Evolutionary conservation across 2,888 invertebrate species (phyloP), one percentile per base, ranked within the genome.

Genomic region (Cotesia congregata): DNA sequence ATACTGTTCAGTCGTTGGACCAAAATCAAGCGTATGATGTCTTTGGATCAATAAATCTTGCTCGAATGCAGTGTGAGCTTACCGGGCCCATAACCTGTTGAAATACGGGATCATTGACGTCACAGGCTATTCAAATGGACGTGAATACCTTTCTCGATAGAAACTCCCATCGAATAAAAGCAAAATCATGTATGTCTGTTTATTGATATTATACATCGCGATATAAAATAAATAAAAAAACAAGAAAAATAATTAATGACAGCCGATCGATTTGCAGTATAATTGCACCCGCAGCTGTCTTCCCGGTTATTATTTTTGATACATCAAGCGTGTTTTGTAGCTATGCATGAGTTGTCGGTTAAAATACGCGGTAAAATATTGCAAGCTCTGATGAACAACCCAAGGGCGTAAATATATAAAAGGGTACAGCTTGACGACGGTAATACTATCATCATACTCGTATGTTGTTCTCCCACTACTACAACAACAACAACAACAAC

Each of bases 181-280:
- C 30, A 30, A 30, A 30, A 30, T 30, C 30, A 30, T 30, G 30
- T 30, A 30, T 30, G 30, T 3, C 30, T 30, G 30, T 30, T 30
- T 30, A 30, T 30, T 30, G 30, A 30, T 30, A 30, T 30, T 30
- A 30, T 30, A 30, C 30, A 30, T 30, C 30, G 30, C 30, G 0
- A 30, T 30, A 30, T 30, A 30, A 30, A 30, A 30, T 30, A 50
- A 9, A 12, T 62, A 15, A 17, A 17, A 17, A 62, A 17, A n/a
- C 15, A 62, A 62, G 62, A 62, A n/a, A 7, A 17, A 17, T 62
- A 20, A 62, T 17, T 62, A 62, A 17, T 62, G n/a, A n/a, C 20
- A 15, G 15, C 15, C 17, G 15, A 62, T 62, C 20, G 20, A 62
- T 15, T 15, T 30, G n/a, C 7, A 62, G 62, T 83, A 83, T 82